Evolutionary conservation across 30 jellyfish, hydroid and myxozoan species (phyloP), one percentile per base, ranked within the genome.

Genomic region (Sanderia malayensis): DNA sequence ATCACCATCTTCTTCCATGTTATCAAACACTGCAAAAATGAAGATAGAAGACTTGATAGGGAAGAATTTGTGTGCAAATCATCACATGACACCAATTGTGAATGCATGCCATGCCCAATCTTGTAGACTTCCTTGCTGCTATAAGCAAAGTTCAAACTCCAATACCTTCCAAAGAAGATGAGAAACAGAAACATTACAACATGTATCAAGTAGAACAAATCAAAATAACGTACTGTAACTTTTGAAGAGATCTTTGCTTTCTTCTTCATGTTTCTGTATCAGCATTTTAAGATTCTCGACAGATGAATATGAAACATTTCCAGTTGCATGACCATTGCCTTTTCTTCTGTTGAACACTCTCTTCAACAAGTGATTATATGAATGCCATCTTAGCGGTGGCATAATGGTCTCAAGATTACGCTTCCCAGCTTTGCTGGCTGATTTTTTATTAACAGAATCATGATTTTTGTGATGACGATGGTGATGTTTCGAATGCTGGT

Each of bases 371-470:
- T 69, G 37, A 34, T 44, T 33, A 31, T 70, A 61, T 6, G 89
- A 58, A 19, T 67, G 17, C 94, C 83, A 80, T 49, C 66, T 44
- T 29, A 80, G 69, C 2, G 92, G 92, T 15, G 92, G 92, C 84
- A 80, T 59, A 58, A 58, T 67, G n/a, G 46, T 30, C 13, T 27
- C 75, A 3, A 58, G 24, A 0, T 32, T 8, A 21, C 37, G 70
- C 68, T 73, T 26, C 23, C 82, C 63, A 62, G 30, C 74, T 27
- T 59, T 33, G 73, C 31, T 26, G n/a, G 2, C 4, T 34, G 31
- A 1, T 13, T 47, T n/a, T 47, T 2, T 28, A 25, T 63, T 2
- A 31, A 13, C 7, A 21, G 58, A 1, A 32, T 44, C 31, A 17
- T 11, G 18, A 3, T 49, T 8, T 15, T 49, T 49, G 11, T 4